These are phyloP conservation scores for Ellobium chinense DNA, from an alignment of 2,888 invertebrate species.

Conservation along the genomic window DNA sequence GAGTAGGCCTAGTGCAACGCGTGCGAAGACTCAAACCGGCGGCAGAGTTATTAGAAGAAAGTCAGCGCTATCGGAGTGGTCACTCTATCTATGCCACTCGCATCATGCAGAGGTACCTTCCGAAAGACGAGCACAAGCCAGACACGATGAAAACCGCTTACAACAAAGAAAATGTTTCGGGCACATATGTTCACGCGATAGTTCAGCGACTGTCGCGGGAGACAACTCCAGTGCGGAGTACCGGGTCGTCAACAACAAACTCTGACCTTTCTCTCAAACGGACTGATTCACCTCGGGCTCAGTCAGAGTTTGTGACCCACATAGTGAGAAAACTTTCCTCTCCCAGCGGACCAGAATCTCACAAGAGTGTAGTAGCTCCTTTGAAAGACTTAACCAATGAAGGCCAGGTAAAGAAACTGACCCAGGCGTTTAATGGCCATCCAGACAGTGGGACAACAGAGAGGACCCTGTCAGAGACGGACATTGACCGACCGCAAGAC, in stretches of 20 bases:
- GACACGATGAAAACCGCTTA: conserved; percentile 35
- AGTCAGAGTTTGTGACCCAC: conserved; percentile 67
- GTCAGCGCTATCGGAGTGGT: conserved; percentile 70
- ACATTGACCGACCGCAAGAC: conserved; percentile 35
- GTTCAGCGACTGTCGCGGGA: conserved; percentile 70
- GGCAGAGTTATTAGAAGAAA: conserved; percentile 74
- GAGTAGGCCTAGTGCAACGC: conserved; percentile 60
- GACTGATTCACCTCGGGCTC: conserved; percentile 63
- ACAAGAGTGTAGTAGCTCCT: conserved; percentile 47
- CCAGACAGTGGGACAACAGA: conserved; percentile 45
- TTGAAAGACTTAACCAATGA: conserved; percentile 69
- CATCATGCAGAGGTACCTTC: conserved; percentile 67
- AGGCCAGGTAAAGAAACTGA: conserved; percentile 64
- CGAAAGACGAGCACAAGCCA: conserved; percentile 56
- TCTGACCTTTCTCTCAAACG: conserved; percentile 57
- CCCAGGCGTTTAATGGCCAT: conserved; percentile 59
- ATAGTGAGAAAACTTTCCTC: conserved; percentile 67
- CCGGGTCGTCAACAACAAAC: conserved; percentile 53
- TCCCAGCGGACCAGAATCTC: conserved; percentile 60
- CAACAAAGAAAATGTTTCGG: conserved; percentile 68
- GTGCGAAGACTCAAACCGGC: conserved; percentile 72
- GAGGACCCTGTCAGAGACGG: conserved; percentile 55
- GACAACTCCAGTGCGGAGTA: conserved; percentile 61
- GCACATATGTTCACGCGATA: conserved; percentile 66
- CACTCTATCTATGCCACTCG: conserved; percentile 68